A percentile compares a stretch with the other conserved stretches of the same genome.
Conservation (phyloP, 2,113 vertebrate species). For the Mormoops blainvillei region DNA sequence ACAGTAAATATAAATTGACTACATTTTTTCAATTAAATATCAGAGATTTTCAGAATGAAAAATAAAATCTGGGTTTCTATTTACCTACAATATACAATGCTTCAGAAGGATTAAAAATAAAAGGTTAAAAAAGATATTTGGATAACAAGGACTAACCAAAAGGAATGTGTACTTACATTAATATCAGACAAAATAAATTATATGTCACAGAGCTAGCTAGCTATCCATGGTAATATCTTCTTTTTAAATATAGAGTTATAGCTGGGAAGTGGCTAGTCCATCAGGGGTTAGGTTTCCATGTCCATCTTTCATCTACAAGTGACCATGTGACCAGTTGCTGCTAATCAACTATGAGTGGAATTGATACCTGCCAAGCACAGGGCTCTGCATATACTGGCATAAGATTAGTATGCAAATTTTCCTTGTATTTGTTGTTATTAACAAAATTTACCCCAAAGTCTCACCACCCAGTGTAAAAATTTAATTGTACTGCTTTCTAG, state of each 20-base stretch:
- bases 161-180: constrained; percentile 6
- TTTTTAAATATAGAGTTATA: neutral
- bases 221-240: neutral
- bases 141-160: neutral
- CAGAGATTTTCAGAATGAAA: neutral
- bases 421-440: neutral
- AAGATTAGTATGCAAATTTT: neutral
- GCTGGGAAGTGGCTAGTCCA: neutral
- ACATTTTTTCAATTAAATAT: neutral
- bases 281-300: neutral
- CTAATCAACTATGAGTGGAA: neutral
- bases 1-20: neutral
- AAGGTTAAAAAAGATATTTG: neutral
- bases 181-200: neutral
- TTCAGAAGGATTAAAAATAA: constrained; percentile 1
- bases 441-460: neutral
- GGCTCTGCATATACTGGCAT: neutral
- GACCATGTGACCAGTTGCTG: neutral
- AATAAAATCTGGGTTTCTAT: neutral
- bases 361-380: neutral
- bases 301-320: neutral
- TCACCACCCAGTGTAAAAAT: neutral
- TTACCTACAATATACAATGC: neutral
- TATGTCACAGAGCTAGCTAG: neutral
- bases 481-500: neutral